Base-by-base conservation (phyloP, 2,113 vertebrate genomes). In the Amphilophus citrinellus region DNA sequence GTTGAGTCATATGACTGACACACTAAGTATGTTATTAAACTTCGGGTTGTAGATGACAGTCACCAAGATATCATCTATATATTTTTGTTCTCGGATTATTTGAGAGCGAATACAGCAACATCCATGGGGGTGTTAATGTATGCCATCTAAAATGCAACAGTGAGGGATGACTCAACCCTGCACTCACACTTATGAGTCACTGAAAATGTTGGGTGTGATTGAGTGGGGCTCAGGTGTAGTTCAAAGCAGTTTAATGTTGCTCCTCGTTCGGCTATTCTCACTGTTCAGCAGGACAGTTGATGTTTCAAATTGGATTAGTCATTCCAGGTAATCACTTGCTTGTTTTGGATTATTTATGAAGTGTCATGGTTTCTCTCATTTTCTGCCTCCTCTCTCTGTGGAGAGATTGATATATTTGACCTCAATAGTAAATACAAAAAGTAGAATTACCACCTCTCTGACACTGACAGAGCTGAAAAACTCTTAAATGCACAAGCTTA, bases 161-260 rank as follows among this genome's bases (percentile, higher is more conserved):
- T 24, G 56, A 85, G 65, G 42, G 50, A 86, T 91, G 88, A 91
- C 47, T 91, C 85, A 88, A 20, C 66, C 37, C 14, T 65, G 77
- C 71, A 80, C 76, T 83, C 58, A 58, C 68, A 39, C 20, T n/a
- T 22, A 78, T 87, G 86, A 87, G 62, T 89, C 92, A 86, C 77
- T 77, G 61, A 80, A 42, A 85, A 66, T 80, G 60, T 61, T 61
- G 39, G 39, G 20, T 30, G 39, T 82, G 80, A 73, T 22, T 84
- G 32, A 89, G 60, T 81, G 66, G 75, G 32, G 84, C 84, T 65
- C 87, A 84, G 87, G 92, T 93, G 82, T 79, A 89, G 73, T 84
- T 82, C 65, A 58, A 50, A 71, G 66, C 57, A 62, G 66, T 11
- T 83, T 65, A 71, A 79, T 82, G 65, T 66, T n/a, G 59, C 57